A percentile compares a stretch with the other conserved stretches of the same genome.
These are phyloP conservation scores for Dicroscelio sp. DNA, from an alignment of 2,888 invertebrate species.

Conservation along the genomic window DNA sequence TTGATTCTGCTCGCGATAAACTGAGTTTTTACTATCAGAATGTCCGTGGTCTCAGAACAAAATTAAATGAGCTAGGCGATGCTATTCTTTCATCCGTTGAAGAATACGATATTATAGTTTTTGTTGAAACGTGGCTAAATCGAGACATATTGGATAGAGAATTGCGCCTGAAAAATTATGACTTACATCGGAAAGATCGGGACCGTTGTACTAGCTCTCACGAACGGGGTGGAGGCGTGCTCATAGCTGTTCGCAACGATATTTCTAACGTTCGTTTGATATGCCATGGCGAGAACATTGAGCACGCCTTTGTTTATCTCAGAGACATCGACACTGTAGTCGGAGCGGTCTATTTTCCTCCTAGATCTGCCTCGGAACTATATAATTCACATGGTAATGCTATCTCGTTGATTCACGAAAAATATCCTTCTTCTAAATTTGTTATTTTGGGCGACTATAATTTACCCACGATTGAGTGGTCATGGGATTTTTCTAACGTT, in stretches of 20 bases:
- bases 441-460: neutral
- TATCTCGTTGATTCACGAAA: too few relatives aligned
- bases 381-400: neutral
- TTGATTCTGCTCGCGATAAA: neutral
- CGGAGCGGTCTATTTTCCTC: neutral
- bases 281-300: neutral
- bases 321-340: neutral
- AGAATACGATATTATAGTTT: neutral
- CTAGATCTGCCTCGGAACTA: neutral
- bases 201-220: neutral
- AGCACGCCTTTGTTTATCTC: neutral
- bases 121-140: slow-evolving; percentile 7
- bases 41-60: neutral
- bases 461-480: neutral
- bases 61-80: neutral
- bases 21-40: neutral
- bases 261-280: neutral
- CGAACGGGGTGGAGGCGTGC: neutral
- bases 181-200: neutral
- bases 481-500: neutral
- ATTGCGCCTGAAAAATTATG: neutral
- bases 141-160: neutral
- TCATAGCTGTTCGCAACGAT: neutral
- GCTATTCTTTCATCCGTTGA: neutral
- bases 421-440: too few relatives aligned